These are phyloP conservation scores for Psammodynastes pulverulentus DNA, from an alignment of 2,113 vertebrate genomes.

Conservation along the genomic window DNA sequence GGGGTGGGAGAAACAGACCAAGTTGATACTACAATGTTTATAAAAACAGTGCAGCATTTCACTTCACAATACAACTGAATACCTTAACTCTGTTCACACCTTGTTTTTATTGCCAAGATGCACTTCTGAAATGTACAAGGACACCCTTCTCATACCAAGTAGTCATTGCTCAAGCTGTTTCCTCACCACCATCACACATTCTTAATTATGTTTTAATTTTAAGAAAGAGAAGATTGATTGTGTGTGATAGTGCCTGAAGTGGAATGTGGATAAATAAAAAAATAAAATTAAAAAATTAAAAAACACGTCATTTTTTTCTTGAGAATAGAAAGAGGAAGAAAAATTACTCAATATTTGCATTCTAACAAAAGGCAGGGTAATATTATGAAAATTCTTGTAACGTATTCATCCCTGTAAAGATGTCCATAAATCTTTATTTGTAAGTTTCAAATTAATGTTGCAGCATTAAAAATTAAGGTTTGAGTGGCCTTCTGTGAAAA, in stretches of 20 bases:
- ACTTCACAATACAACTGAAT: constrained; percentile 29
- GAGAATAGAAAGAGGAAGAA: background rate
- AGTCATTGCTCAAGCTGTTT: background rate
- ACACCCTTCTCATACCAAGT: background rate
- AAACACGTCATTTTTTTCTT: background rate
- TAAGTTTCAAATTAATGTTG: constrained; percentile 18
- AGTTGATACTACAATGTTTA: background rate
- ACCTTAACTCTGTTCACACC: background rate
- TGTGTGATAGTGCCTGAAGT: background rate
- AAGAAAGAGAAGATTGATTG: fast-evolving
- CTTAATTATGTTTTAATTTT: constrained; percentile 16
- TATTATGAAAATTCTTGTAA: background rate
- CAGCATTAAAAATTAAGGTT: background rate
- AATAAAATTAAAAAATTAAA: too few relatives aligned
- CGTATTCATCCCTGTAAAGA: background rate
- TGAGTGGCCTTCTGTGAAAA: background rate
- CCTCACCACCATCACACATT: background rate
- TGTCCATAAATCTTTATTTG: constrained; percentile 28
- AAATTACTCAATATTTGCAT: background rate
- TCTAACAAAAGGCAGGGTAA: fast-evolving
- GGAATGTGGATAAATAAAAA: background rate
- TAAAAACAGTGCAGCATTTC: background rate
- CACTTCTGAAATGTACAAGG: constrained; percentile 16
- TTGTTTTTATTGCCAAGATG: constrained; percentile 22
- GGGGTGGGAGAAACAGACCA: background rate